Percentiles rank a stretch among this genome's conserved stretches.
Conservation (phyloP, 2,113 vertebrate species). For the Nipponia nippon region DNA sequence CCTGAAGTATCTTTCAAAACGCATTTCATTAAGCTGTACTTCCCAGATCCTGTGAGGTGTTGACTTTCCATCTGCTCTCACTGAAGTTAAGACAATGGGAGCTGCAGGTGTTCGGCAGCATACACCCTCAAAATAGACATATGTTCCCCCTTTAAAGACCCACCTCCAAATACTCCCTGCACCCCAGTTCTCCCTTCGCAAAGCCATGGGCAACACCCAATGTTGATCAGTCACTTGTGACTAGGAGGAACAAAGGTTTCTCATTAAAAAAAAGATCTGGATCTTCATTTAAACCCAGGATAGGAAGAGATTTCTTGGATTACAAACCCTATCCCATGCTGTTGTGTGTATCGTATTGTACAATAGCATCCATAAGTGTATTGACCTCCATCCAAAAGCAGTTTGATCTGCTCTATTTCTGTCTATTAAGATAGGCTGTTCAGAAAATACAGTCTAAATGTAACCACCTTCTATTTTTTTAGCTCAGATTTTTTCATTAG, state of each 20-base stretch:
- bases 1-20: not conserved
- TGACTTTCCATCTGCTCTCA: not conserved
- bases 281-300: not conserved
- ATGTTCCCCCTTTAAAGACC: fast-evolving
- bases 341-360: not conserved
- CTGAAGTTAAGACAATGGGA: not conserved
- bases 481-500: not conserved
- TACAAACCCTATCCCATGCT: not conserved
- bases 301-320: not conserved
- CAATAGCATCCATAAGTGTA: not conserved
- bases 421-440: not conserved
- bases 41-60: not conserved
- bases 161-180: not conserved
- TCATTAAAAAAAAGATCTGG: not conserved
- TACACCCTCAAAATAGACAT: not conserved
- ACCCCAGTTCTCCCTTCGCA: not conserved
- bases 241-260: not conserved
- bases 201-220: not conserved
- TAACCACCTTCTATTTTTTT: not conserved
- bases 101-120: not conserved
- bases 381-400: not conserved
- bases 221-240: not conserved
- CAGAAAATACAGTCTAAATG: not conserved
- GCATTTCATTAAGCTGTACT: not conserved
- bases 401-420: not conserved